These are phyloP conservation scores for Stenolophus ochropezus DNA, from an alignment of 2,888 invertebrate genomes.

Conservation along the genomic window DNA sequence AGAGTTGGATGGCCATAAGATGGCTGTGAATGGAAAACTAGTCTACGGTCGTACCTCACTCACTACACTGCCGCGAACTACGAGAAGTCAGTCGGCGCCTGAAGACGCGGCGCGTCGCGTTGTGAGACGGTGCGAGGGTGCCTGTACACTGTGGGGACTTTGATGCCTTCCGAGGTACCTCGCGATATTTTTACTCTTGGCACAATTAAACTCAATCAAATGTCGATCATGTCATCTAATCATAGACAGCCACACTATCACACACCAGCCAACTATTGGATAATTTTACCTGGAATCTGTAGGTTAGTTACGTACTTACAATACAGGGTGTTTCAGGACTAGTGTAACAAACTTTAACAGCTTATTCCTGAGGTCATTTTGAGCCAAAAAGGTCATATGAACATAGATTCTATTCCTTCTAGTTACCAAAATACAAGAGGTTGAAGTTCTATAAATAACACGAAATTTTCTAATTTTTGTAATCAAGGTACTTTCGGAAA, in stretches of 20 bases:
- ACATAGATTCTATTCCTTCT: too few relatives aligned
- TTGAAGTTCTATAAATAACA: too few relatives aligned
- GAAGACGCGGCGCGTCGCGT: slow-evolving; percentile 10
- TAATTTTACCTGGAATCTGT: background rate
- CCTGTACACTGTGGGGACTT: slow-evolving; percentile 42
- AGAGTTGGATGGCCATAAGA: background rate
- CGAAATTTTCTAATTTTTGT: too few relatives aligned
- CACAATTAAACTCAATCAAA: slow-evolving; percentile 57
- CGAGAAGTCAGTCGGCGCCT: background rate
- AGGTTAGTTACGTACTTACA: background rate
- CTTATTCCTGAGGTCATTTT: too few relatives aligned
- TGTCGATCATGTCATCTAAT: slow-evolving; percentile 30
- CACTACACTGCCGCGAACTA: slow-evolving; percentile 16
- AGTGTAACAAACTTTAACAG: too few relatives aligned
- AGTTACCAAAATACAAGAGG: too few relatives aligned
- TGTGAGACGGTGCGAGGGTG: slow-evolving; percentile 23
- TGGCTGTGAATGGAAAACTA: slow-evolving; percentile 34
- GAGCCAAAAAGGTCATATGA: too few relatives aligned
- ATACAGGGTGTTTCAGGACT: too few relatives aligned
- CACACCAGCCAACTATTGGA: background rate
- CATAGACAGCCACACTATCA: background rate
- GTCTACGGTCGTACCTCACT: slow-evolving; percentile 42
- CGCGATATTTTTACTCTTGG: slow-evolving; percentile 47
- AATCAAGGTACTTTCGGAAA: too few relatives aligned
- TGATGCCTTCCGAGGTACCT: slow-evolving; percentile 18